Evolutionary conservation across 2,888 invertebrate species (phyloP).

Genomic region (Sepiola atlantica): DNA sequence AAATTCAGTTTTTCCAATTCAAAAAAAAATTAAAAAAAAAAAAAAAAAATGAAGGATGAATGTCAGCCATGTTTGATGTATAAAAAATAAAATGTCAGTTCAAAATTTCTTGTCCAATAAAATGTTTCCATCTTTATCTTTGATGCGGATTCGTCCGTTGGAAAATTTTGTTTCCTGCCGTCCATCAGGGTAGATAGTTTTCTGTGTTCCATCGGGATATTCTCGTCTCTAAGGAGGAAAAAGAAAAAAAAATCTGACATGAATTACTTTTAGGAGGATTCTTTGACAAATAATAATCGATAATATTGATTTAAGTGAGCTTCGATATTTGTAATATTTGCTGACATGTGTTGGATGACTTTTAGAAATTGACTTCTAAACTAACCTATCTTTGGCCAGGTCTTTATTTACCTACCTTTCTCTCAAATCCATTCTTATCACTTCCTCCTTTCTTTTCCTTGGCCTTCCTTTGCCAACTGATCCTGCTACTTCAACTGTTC

Average conservation of each 20-base stretch:
- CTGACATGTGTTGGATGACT: too few species aligned
- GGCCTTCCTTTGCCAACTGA: too few species aligned
- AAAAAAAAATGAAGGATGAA: neutral
- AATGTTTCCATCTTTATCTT: constrained; percentile 88
- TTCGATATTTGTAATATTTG: too few species aligned
- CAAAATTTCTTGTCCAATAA: constrained; percentile 80
- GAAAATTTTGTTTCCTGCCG: constrained; percentile 92
- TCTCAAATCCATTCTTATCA: too few species aligned
- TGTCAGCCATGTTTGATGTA: neutral
- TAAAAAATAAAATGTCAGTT: neutral
- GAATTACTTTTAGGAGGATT: too few species aligned
- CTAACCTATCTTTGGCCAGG: too few species aligned
- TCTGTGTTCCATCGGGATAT: constrained; percentile 94
- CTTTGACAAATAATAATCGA: too few species aligned
- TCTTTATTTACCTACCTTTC: too few species aligned
- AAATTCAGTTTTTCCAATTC: neutral
- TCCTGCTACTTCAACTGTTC: too few species aligned
- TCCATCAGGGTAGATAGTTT: constrained; percentile 90
- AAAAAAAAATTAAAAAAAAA: neutral
- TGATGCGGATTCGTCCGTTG: constrained; percentile 88
- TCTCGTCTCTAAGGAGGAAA: constrained; percentile 83
- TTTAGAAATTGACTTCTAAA: too few species aligned
- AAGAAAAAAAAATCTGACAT: neutral
- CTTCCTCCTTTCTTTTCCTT: too few species aligned
- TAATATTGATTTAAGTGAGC: too few species aligned